phyloP scores from a whole-genome alignment of 1,140 invertebrate genomes.

The Ceratina calcarata region DNA sequence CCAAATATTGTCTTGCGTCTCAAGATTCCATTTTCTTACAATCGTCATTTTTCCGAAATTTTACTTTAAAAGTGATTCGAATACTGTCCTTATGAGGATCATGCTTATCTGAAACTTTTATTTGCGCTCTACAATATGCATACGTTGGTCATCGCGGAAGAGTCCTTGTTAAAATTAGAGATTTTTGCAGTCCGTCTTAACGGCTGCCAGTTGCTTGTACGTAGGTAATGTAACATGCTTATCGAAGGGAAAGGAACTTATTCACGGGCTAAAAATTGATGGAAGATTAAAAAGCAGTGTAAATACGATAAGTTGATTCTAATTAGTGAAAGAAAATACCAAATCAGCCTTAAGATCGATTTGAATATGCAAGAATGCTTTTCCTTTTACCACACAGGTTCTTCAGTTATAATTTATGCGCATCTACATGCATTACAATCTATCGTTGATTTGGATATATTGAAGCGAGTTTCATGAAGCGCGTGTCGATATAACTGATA shows the following conservation, averaged over 20 bases:
- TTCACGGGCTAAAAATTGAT: slow-evolving; percentile 24
- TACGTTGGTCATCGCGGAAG: slow-evolving; percentile 13
- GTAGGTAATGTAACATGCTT: slow-evolving; percentile 30
- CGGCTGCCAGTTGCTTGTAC: slow-evolving; percentile 29
- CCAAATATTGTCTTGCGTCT: not conserved
- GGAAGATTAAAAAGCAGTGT: slow-evolving; percentile 48
- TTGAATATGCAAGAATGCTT: slow-evolving; percentile 40
- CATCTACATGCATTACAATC: not conserved
- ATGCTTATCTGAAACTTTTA: not conserved
- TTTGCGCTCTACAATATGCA: not conserved
- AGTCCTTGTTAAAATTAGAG: slow-evolving; percentile 46
- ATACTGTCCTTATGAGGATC: not conserved
- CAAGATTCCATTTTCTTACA: not conserved
- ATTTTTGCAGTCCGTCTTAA: slow-evolving; percentile 39
- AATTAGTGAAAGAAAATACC: slow-evolving; percentile 62
- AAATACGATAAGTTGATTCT: slow-evolving; percentile 70
- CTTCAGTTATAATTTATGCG: slow-evolving; percentile 33
- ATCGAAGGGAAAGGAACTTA: not conserved
- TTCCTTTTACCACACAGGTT: slow-evolving; percentile 33
- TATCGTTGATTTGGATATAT: slow-evolving; percentile 21
- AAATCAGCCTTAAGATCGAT: slow-evolving; percentile 70
- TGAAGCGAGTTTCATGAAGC: slow-evolving; percentile 20
- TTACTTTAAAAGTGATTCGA: not conserved
- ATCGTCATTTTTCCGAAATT: not conserved
- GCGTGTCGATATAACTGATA: slow-evolving; percentile 15